These are phyloP conservation scores for Mystacornis crossleyi DNA, from an alignment of 2,113 vertebrate genomes.

Conservation along the genomic window DNA sequence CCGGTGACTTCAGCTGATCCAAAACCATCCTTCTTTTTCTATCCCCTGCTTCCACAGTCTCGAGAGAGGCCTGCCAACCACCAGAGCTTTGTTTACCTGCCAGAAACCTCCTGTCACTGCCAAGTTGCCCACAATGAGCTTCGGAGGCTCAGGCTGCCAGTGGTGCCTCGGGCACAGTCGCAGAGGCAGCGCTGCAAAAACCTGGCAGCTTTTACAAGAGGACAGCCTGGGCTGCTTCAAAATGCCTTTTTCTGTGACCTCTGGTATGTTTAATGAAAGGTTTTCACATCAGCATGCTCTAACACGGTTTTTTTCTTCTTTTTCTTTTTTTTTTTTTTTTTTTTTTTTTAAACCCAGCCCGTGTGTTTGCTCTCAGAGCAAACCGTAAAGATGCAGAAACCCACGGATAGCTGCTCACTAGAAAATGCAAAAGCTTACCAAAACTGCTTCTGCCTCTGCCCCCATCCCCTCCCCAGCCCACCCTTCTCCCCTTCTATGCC, in stretches of 20 bases:
- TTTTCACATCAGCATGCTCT: background rate
- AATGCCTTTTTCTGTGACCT: background rate
- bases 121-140: background rate
- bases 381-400: background rate
- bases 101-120: background rate
- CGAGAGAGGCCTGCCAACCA: background rate
- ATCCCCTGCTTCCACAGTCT: background rate
- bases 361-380: background rate
- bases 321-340: fast-evolving
- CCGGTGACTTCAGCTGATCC: background rate
- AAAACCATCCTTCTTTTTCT: background rate
- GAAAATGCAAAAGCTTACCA: background rate
- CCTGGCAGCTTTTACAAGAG: background rate
- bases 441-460: background rate
- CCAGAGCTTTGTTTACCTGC: background rate
- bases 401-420: fast-evolving
- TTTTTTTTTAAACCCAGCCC: background rate
- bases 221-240: background rate
- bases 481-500: background rate
- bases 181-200: background rate
- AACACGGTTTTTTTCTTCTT: fast-evolving
- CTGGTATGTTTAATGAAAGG: background rate
- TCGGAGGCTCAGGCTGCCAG: background rate
- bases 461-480: background rate
- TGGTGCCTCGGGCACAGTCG: fast-evolving